Conservation (phyloP, 1,140 invertebrate genomes). For the Rhopalosiphum maidis region DNA sequence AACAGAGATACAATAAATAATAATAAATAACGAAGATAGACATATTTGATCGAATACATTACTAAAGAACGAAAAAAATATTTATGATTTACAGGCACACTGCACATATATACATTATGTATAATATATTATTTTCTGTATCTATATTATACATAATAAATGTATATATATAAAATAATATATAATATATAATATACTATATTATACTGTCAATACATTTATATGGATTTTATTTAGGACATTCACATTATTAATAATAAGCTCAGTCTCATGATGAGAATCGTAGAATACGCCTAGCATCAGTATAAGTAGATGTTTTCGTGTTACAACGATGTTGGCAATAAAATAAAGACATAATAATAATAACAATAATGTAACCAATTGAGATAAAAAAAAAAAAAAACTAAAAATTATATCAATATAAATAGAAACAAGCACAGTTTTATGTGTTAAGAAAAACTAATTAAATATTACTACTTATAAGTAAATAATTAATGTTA, state of each 20-base stretch:
- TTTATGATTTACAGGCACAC: neutral
- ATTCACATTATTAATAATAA: constrained; percentile 1
- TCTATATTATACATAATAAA: neutral
- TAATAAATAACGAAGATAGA: neutral
- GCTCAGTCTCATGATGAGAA: neutral
- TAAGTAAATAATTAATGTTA: too few species aligned
- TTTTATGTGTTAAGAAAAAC: neutral
- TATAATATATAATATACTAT: neutral
- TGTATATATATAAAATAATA: too few species aligned
- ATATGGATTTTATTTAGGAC: neutral
- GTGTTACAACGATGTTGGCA: neutral
- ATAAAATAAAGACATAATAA: neutral
- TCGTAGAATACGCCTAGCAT: neutral
- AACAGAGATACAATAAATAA: neutral
- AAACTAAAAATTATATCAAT: neutral
- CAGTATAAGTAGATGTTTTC: neutral
- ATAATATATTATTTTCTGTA: neutral
- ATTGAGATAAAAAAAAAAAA: neutral
- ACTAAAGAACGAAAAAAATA: neutral
- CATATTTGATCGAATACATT: neutral
- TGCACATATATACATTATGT: neutral
- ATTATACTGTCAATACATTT: neutral
- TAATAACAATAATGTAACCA: neutral
- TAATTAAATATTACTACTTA: neutral
- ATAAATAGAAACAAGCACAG: neutral